Percentiles rank a stretch among this genome's conserved stretches.
These are phyloP conservation scores for Eilema sororculum DNA, from an alignment of 2,888 invertebrate species.

Conservation along the genomic window DNA sequence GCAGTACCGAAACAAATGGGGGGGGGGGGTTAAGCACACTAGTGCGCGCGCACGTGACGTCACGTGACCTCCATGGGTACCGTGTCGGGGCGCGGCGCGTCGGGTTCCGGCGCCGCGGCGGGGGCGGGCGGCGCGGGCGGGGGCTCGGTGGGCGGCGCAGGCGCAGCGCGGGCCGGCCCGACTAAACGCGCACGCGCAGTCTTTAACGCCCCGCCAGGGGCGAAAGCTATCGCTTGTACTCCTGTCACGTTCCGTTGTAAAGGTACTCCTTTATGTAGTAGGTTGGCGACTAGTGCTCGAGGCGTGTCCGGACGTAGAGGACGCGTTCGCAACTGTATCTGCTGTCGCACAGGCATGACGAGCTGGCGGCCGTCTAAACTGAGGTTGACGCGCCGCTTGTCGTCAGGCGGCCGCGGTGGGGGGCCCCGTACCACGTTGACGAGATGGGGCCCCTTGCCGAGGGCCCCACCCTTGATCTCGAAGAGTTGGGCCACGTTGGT, in stretches of 20 bases:
- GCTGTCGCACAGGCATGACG: conserved; percentile 65
- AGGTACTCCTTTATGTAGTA: conserved; percentile 52
- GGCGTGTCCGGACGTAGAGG: conserved; percentile 53
- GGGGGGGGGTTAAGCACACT: not conserved
- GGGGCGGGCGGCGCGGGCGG: conserved; percentile 23
- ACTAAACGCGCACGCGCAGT: conserved; percentile 27
- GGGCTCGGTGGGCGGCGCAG: conserved; percentile 28
- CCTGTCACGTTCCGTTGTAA: conserved; percentile 67
- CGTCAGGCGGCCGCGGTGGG: conserved; percentile 60
- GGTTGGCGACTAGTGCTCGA: conserved; percentile 55
- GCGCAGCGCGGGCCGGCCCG: conserved; percentile 37
- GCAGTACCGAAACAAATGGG: not conserved
- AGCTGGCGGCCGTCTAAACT: conserved; percentile 71
- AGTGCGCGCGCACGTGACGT: conserved; percentile 53
- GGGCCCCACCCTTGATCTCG: conserved; percentile 77
- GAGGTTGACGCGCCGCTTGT: conserved; percentile 64
- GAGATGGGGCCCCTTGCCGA: conserved; percentile 76
- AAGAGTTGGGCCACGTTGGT: conserved; percentile 77
- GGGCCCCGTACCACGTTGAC: conserved; percentile 80
- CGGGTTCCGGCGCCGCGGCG: conserved; percentile 44
- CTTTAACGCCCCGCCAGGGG: conserved; percentile 32
- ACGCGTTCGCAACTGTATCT: conserved; percentile 71
- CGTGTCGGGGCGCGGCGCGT: conserved; percentile 67
- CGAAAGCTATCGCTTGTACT: conserved; percentile 38
- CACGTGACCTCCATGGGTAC: conserved; percentile 85